A percentile compares a stretch with the other conserved stretches of the same genome.
Evolutionary conservation across 1,140 invertebrate species (phyloP).

Genomic region (Meteorus sp.): DNA sequence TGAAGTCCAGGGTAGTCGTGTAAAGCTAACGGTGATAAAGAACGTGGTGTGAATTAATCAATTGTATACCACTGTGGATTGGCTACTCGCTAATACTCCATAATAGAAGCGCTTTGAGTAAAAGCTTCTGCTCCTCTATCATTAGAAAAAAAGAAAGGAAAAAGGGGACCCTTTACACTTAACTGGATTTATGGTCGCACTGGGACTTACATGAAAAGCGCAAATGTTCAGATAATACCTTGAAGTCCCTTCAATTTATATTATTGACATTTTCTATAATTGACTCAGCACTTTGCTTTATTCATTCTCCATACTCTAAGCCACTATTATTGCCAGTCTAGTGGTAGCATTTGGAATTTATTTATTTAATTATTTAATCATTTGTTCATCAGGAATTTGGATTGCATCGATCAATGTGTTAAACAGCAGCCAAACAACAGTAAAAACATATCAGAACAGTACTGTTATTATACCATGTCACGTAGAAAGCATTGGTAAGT

Average conservation of each 20-base stretch:
- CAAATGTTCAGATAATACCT: neutral
- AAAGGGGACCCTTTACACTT: constrained; percentile 6
- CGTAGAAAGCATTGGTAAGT: constrained; percentile 61
- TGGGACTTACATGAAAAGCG: neutral
- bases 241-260: neutral
- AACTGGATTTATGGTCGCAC: constrained; percentile 12
- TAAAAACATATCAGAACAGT: constrained; percentile 74
- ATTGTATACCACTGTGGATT: no score
- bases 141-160: neutral
- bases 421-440: constrained; percentile 69
- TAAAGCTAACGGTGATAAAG: no score
- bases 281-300: no score
- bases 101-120: constrained; percentile 14
- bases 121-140: neutral
- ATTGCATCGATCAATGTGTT: constrained; percentile 36
- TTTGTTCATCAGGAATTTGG: constrained; percentile 24
- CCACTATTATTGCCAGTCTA: no score
- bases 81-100: constrained; percentile 10
- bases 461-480: constrained; percentile 75
- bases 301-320: neutral
- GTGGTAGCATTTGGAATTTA: no score
- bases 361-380: no score
- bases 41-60: no score
- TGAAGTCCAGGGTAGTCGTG: no score
- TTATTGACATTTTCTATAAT: no score